A percentile compares a stretch with the other conserved stretches of the same genome.
phyloP scores from a whole-genome alignment of 2,888 invertebrate species.

The Resseliella maxima region DNA sequence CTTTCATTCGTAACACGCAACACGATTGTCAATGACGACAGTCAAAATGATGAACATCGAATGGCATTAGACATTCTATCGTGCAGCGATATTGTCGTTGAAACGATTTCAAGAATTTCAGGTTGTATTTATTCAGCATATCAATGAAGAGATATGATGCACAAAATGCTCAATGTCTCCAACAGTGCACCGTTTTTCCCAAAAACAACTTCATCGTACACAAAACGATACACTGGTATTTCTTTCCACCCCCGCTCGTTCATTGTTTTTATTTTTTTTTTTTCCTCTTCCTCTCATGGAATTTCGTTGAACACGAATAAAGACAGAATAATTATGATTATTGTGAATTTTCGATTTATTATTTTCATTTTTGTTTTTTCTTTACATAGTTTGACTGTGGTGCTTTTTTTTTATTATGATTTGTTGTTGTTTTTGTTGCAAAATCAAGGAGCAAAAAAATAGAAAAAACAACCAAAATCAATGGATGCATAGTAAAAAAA shows the following conservation, averaged over 20 bases:
- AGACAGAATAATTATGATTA: not conserved
- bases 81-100: not conserved
- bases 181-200: not conserved
- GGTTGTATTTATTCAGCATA: constrained; percentile 34
- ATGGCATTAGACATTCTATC: constrained; percentile 10
- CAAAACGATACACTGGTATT: no score
- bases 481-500: not conserved
- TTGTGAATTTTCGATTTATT: not conserved
- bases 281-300: no score
- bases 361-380: not conserved
- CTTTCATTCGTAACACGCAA: not conserved
- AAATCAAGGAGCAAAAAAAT: not conserved
- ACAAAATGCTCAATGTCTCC: not conserved
- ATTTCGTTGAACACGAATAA: no score
- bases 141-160: not conserved
- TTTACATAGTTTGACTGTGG: not conserved
- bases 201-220: no score
- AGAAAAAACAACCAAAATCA: not conserved
- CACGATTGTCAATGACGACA: not conserved
- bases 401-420: not conserved
- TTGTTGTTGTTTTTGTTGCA: not conserved
- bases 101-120: constrained; percentile 21
- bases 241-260: not conserved
- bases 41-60: not conserved
- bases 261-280: no score